phyloP scores from a whole-genome alignment of 2,888 invertebrate species.

The Muschampia plurimacula region DNA sequence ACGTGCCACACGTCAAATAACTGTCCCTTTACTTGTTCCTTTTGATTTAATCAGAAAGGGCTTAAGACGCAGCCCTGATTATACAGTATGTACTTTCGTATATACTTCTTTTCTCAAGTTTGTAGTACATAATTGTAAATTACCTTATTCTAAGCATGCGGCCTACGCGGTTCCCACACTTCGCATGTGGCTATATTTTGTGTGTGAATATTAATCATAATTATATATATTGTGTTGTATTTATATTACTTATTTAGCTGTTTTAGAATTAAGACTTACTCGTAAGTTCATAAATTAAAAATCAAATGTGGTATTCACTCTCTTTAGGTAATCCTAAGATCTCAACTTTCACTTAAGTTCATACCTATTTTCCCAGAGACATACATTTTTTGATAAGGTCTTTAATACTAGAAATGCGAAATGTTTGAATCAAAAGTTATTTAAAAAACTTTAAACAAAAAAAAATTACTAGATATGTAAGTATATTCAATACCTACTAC shows the following conservation, averaged over 20 bases:
- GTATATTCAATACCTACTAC: too few species aligned
- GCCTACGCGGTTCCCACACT: constrained; percentile 48
- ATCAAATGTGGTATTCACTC: not conserved
- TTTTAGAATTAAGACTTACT: not conserved
- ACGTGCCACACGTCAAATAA: too few species aligned
- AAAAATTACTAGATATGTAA: too few species aligned
- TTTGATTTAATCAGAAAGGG: too few species aligned
- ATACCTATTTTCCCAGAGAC: too few species aligned
- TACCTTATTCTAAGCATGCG: constrained; percentile 43
- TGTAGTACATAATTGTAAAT: constrained; percentile 44
- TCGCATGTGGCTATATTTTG: constrained; percentile 16
- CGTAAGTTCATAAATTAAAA: not conserved
- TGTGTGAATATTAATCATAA: constrained; percentile 32
- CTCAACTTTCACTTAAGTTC: not conserved
- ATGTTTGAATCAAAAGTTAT: too few species aligned
- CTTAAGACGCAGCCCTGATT: not conserved
- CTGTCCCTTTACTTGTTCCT: too few species aligned
- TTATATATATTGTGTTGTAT: constrained; percentile 16
- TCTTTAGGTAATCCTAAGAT: not conserved
- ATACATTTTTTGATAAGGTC: too few species aligned
- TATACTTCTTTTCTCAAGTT: constrained; percentile 44
- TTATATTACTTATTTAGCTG: not conserved
- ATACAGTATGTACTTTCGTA: not conserved
- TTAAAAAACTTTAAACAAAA: too few species aligned
- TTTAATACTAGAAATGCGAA: too few species aligned